These are phyloP conservation scores for Folsomia candida DNA, from an alignment of 2,888 invertebrate species.

Conservation along the genomic window DNA sequence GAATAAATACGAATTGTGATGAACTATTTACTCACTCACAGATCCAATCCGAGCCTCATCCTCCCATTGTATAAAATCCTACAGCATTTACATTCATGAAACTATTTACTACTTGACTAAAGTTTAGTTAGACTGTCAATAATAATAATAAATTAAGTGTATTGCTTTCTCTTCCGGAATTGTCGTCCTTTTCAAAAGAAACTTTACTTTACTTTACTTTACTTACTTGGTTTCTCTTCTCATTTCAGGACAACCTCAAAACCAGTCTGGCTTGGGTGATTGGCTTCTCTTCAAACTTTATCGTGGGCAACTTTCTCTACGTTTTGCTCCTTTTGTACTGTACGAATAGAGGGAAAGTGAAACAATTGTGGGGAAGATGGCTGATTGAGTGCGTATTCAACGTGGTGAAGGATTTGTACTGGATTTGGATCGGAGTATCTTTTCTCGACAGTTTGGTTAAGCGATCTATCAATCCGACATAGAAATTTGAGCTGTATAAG, in stretches of 20 bases:
- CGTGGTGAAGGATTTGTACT: constrained; percentile 38
- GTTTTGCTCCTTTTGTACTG: constrained; percentile 40
- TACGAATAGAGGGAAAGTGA: constrained; percentile 38
- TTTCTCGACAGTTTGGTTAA: constrained; percentile 37
- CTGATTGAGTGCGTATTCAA: constrained; percentile 41
- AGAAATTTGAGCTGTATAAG: too few relatives aligned
- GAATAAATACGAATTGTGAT: too few relatives aligned
- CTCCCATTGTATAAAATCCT: too few relatives aligned
- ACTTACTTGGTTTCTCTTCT: constrained; percentile 11
- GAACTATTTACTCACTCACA: too few relatives aligned
- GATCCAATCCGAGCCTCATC: too few relatives aligned
- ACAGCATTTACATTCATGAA: too few relatives aligned
- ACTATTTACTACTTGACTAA: too few relatives aligned
- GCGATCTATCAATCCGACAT: neutral
- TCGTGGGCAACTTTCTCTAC: constrained; percentile 39
- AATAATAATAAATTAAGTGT: too few relatives aligned
- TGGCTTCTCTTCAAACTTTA: constrained; percentile 41
- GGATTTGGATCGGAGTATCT: constrained; percentile 42
- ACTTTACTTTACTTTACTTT: too few relatives aligned
- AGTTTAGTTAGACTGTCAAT: too few relatives aligned
- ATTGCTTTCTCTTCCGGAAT: too few relatives aligned
- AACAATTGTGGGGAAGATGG: constrained; percentile 39
- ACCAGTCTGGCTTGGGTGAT: constrained; percentile 37
- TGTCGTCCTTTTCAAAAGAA: too few relatives aligned
- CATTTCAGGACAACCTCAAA: constrained; percentile 38